These are phyloP conservation scores for Ceyx melanurus DNA, from an alignment of 2,113 vertebrate genomes.

Conservation along the genomic window DNA sequence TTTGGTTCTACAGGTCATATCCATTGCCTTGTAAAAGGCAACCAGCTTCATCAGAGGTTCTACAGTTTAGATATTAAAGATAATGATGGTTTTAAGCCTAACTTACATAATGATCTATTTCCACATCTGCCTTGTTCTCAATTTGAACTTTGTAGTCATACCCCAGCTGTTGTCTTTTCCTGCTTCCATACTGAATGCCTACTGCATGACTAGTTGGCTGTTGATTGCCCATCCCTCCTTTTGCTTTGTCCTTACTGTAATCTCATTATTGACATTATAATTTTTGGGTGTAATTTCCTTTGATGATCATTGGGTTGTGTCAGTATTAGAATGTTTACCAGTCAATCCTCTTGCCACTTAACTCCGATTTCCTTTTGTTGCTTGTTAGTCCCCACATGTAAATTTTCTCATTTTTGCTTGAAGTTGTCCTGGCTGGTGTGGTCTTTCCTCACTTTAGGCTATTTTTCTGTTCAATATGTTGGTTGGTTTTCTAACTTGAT, in stretches of 20 bases:
- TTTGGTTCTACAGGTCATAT: not conserved
- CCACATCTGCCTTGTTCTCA: not conserved
- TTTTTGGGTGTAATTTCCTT: not conserved
- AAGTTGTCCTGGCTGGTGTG: not conserved
- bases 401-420: not conserved
- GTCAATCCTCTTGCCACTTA: not conserved
- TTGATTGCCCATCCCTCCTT: not conserved
- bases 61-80: not conserved
- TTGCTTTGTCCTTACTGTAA: not conserved
- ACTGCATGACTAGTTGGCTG: not conserved
- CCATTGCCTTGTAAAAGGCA: not conserved
- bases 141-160: not conserved
- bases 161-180: not conserved
- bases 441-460: not conserved
- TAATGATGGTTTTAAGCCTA: not conserved
- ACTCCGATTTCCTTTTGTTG: not conserved
- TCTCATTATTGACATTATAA: not conserved
- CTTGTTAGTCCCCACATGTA: not conserved
- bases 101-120: not conserved
- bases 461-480: not conserved
- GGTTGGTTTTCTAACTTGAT: not conserved
- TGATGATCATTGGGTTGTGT: not conserved
- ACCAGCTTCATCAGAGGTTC: not conserved
- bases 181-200: not conserved
- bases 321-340: not conserved